Evolutionary conservation across 2,888 invertebrate species (phyloP).

Genomic region (Leptinotarsa tumamoca): DNA sequence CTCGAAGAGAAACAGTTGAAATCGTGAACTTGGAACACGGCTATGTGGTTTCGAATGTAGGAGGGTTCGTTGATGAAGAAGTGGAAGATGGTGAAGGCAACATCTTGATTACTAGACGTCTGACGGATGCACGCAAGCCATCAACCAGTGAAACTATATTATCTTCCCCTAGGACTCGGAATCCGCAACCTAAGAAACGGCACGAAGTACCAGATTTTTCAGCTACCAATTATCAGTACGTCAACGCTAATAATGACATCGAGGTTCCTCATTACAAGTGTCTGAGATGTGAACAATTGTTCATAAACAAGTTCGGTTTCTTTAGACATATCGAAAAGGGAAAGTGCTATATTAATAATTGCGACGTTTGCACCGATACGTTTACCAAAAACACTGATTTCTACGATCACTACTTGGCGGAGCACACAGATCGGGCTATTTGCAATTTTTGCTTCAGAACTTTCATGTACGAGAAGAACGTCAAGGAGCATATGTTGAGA

Average conservation of each 20-base stretch:
- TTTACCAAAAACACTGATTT: conserved; percentile 63
- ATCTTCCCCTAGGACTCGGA: conserved; percentile 49
- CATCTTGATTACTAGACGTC: conserved; percentile 40
- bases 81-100: conserved; percentile 42
- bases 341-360: conserved; percentile 64
- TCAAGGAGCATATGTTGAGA: conserved; percentile 65
- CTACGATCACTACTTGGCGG: conserved; percentile 60
- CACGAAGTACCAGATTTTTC: conserved; percentile 65
- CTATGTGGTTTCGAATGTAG: conserved; percentile 59
- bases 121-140: conserved; percentile 32
- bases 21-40: conserved; percentile 64
- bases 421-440: conserved; percentile 63
- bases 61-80: conserved; percentile 47
- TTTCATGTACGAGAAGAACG: conserved; percentile 66
- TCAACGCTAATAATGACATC: conserved; percentile 61
- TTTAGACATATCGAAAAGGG: conserved; percentile 65
- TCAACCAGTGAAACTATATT: conserved; percentile 37
- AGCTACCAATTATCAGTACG: conserved; percentile 59
- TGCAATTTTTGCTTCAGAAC: conserved; percentile 65
- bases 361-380: conserved; percentile 62
- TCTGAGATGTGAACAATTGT: conserved; percentile 63
- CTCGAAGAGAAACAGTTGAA: conserved; percentile 45
- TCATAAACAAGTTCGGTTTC: conserved; percentile 64
- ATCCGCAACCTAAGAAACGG: conserved; percentile 54
- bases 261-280: conserved; percentile 63